Percentiles rank a stretch among this genome's conserved stretches.
Evolutionary conservation across 1,140 invertebrate genomes (phyloP).

Genomic region (Drosophila ambigua): DNA sequence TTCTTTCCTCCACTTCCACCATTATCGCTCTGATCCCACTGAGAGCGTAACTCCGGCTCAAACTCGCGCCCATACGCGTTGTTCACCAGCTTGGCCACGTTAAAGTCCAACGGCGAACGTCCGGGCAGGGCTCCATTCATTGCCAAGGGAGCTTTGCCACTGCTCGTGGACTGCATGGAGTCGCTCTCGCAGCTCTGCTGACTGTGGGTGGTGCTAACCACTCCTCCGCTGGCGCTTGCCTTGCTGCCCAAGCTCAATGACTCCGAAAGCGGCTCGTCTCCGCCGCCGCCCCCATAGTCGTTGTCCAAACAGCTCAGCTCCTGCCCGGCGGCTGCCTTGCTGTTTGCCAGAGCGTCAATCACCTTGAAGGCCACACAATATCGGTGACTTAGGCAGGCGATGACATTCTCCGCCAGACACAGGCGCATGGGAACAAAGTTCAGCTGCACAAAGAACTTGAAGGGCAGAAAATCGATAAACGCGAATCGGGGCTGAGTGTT

Average conservation of each 20-base stretch:
- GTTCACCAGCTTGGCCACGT: slow-evolving; percentile 75
- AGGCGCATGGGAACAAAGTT: slow-evolving; percentile 76
- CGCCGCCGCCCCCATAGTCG: slow-evolving; percentile 59
- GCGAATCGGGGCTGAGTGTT: slow-evolving; percentile 77
- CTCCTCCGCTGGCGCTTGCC: slow-evolving; percentile 56
- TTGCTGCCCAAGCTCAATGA: slow-evolving; percentile 73
- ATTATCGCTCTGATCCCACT: slow-evolving; percentile 73
- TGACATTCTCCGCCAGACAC: slow-evolving; percentile 76
- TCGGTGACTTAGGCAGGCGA: slow-evolving; percentile 76
- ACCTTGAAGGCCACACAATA: slow-evolving; percentile 81
- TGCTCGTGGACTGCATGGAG: slow-evolving; percentile 74
- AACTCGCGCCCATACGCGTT: slow-evolving; percentile 76
- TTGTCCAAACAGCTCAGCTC: slow-evolving; percentile 69
- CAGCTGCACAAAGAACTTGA: slow-evolving; percentile 80
- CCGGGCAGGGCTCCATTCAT: slow-evolving; percentile 56
- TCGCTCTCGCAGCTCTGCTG: slow-evolving; percentile 81
- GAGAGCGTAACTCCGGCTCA: slow-evolving; percentile 73
- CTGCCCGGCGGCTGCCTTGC: slow-evolving; percentile 18
- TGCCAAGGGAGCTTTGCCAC: slow-evolving; percentile 46
- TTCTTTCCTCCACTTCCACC: slow-evolving; percentile 2
- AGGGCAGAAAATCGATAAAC: slow-evolving; percentile 80
- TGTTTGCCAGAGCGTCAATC: slow-evolving; percentile 65
- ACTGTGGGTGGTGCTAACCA: slow-evolving; percentile 61
- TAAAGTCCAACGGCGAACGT: slow-evolving; percentile 77
- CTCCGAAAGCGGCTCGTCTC: slow-evolving; percentile 72